Evolutionary conservation across 2,888 invertebrate species (phyloP).

Genomic region (Halictus ligatus): DNA sequence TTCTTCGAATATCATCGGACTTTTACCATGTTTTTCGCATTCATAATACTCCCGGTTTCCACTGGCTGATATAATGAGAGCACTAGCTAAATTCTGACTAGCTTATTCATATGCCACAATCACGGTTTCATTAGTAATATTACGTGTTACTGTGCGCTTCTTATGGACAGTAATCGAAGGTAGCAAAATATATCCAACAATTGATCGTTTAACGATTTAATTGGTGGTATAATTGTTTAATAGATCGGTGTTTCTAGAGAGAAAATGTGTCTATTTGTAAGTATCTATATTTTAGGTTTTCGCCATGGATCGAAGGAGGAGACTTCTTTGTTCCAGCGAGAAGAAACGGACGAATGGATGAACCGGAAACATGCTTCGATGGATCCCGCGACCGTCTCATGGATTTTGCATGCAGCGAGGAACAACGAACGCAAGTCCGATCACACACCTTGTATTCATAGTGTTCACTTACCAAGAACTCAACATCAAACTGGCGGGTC

Average conservation of each 20-base stretch:
- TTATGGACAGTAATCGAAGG: neutral
- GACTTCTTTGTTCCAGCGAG: neutral
- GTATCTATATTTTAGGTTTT: neutral
- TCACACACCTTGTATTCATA: neutral
- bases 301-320: neutral
- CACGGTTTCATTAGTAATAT: neutral
- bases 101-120: no score
- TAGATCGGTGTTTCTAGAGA: no score
- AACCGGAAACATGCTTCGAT: constrained; percentile 69
- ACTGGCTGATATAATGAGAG: no score
- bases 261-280: neutral
- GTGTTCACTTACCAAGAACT: neutral
- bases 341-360: constrained; percentile 18
- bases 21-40: neutral
- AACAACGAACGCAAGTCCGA: neutral
- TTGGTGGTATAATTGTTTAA: neutral
- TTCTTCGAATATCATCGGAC: neutral
- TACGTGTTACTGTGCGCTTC: neutral
- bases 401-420: neutral
- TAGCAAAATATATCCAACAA: neutral
- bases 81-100: neutral
- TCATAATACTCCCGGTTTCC: neutral
- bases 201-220: neutral
- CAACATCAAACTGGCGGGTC: neutral
- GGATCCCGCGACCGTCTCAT: constrained; percentile 42